Evolutionary conservation across 2,113 vertebrate species (phyloP).

Genomic region (Rhynchomys soricoides): DNA sequence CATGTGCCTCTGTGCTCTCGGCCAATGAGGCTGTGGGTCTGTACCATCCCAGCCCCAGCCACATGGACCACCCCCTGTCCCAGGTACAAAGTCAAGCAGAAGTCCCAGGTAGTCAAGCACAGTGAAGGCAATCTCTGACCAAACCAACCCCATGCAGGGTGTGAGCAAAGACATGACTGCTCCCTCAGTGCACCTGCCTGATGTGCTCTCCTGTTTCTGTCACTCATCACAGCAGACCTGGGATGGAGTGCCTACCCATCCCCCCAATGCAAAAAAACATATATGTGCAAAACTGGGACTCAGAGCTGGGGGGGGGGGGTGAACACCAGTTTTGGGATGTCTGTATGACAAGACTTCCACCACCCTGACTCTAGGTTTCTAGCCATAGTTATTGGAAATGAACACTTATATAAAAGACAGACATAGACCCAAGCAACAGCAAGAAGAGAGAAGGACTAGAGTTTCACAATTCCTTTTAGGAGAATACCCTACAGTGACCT

Average conservation of each 20-base stretch:
- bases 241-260: fast-evolving
- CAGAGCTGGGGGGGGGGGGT: background rate
- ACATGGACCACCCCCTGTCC: slow-evolving; percentile 93
- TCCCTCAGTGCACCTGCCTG: slow-evolving; percentile 86
- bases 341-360: background rate
- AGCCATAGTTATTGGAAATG: slow-evolving; percentile 78
- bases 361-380: background rate
- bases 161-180: slow-evolving; percentile 90
- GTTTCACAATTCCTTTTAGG: background rate
- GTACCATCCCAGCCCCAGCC: slow-evolving; percentile 94
- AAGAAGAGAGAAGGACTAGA: background rate
- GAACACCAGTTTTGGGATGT: background rate
- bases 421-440: slow-evolving; percentile 7
- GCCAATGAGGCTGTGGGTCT: slow-evolving; percentile 92
- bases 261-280: background rate
- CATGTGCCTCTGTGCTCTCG: slow-evolving; percentile 91
- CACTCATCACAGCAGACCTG: slow-evolving; percentile 52
- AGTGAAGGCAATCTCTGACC: slow-evolving; percentile 89
- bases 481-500: too few species aligned
- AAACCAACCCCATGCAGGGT: slow-evolving; percentile 85
- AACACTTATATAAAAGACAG: slow-evolving; percentile 70
- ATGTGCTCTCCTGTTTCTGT: slow-evolving; percentile 59
- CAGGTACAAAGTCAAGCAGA: slow-evolving; percentile 96
- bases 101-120: slow-evolving; percentile 95
- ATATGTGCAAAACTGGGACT: background rate